phyloP scores from a whole-genome alignment of 2,113 vertebrate genomes.

The Arvicanthis niloticus region DNA sequence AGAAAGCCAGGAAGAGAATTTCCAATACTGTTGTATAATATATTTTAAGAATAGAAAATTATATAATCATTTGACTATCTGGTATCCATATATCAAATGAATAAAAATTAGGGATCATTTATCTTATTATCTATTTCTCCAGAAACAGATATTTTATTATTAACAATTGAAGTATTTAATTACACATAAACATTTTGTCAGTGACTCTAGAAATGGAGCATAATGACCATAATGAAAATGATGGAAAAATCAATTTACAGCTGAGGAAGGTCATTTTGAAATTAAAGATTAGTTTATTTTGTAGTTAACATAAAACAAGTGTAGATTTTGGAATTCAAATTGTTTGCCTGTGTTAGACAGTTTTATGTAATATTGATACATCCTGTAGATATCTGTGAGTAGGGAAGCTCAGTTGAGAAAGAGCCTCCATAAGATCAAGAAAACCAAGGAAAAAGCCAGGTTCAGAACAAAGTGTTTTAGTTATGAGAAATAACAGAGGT shows the following conservation, averaged over 20 bases:
- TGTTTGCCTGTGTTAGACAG: not conserved
- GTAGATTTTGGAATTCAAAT: not conserved
- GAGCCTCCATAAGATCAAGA: not conserved
- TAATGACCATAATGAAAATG: not conserved
- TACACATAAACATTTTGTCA: slow-evolving; percentile 11
- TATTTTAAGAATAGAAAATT: not conserved
- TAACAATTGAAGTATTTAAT: not conserved
- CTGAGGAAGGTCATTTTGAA: not conserved
- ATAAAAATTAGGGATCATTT: not conserved
- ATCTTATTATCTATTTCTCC: not conserved
- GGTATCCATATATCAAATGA: not conserved
- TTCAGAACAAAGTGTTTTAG: too few relatives aligned
- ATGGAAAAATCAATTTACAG: not conserved
- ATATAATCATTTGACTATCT: not conserved
- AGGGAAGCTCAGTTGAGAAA: not conserved
- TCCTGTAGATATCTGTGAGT: not conserved
- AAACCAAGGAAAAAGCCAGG: too few relatives aligned
- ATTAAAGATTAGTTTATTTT: not conserved
- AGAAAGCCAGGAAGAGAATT: not conserved
- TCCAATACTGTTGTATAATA: not conserved
- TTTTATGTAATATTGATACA: not conserved
- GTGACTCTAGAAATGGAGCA: not conserved
- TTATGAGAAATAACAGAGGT: too few relatives aligned
- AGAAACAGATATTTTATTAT: slow-evolving; percentile 11
- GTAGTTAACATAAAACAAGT: not conserved